phyloP scores from a whole-genome alignment of 2,888 invertebrate genomes.

The Rhamnusium bicolor region DNA sequence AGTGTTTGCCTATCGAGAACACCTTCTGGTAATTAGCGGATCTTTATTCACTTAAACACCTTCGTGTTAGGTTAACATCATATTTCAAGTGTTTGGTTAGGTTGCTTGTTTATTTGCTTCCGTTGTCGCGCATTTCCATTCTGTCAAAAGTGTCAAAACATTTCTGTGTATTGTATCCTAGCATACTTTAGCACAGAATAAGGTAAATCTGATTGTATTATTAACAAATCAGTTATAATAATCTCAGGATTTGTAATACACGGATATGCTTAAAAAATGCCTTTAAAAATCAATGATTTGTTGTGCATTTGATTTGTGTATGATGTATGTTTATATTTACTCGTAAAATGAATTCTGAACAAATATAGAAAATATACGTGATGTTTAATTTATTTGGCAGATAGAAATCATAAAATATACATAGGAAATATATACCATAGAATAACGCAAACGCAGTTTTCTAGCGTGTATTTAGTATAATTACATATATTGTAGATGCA shows the following conservation, averaged over 20 bases:
- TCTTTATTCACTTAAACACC: constrained; percentile 7
- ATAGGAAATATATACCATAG: no score
- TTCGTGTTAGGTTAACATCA: background rate
- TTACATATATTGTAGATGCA: no score
- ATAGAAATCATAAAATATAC: background rate
- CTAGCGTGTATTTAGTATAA: no score
- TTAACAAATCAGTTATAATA: background rate
- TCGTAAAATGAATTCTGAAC: no score
- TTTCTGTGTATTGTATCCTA: background rate
- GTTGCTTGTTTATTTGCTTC: constrained; percentile 12
- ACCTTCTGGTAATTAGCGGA: constrained; percentile 4
- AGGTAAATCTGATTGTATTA: background rate
- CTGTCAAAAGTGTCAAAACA: constrained; percentile 7
- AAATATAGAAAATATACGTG: no score
- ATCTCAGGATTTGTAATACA: background rate
- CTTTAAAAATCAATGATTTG: background rate
- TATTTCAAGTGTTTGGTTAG: constrained; percentile 13
- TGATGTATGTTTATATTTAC: background rate
- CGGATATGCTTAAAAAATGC: no score
- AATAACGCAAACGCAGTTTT: no score
- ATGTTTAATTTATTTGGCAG: background rate
- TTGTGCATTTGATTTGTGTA: background rate
- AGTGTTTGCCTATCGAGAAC: constrained; percentile 6
- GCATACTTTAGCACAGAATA: no score
- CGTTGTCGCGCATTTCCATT: background rate